These are phyloP conservation scores for Pollenia amentaria DNA, from an alignment of 2,888 invertebrate species.

Conservation along the genomic window DNA sequence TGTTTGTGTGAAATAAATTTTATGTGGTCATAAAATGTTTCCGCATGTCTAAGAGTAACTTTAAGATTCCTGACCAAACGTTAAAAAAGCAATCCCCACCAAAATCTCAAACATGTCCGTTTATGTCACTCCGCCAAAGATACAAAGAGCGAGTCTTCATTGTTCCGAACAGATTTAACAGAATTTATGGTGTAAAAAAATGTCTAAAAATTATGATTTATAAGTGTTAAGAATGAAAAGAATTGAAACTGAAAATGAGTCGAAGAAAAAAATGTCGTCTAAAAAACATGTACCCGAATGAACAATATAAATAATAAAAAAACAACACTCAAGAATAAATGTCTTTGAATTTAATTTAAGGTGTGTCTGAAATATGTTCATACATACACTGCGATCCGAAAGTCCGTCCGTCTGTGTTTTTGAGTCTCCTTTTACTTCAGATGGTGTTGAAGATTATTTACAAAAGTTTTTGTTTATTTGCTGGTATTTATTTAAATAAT, in stretches of 20 bases:
- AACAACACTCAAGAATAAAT: slow-evolving; percentile 7
- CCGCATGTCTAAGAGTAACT: neutral
- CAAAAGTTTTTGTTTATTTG: slow-evolving; percentile 36
- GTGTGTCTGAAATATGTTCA: slow-evolving; percentile 46
- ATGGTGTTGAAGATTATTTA: slow-evolving; percentile 64
- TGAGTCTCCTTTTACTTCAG: slow-evolving; percentile 19
- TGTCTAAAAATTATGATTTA: slow-evolving; percentile 60
- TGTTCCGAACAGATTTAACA: slow-evolving; percentile 13
- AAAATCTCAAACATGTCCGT: slow-evolving; percentile 29
- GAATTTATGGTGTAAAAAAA: slow-evolving; percentile 51
- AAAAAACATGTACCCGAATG: neutral
- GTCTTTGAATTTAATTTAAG: slow-evolving; percentile 31
- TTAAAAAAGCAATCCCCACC: neutral
- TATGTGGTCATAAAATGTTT: too few species aligned
- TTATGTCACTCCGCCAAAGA: neutral
- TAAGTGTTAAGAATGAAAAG: slow-evolving; percentile 26
- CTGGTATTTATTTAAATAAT: slow-evolving; percentile 46
- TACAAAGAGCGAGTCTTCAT: neutral
- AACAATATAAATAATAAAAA: slow-evolving; percentile 5
- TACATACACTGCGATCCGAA: neutral
- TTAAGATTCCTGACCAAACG: neutral
- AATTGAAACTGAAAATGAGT: slow-evolving; percentile 16
- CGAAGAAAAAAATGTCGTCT: slow-evolving; percentile 30
- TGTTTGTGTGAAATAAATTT: too few species aligned
- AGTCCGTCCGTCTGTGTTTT: neutral